Evolutionary conservation across 2,888 invertebrate species (phyloP), one percentile per base, ranked within the genome.

Genomic region (Folsomia candida): DNA sequence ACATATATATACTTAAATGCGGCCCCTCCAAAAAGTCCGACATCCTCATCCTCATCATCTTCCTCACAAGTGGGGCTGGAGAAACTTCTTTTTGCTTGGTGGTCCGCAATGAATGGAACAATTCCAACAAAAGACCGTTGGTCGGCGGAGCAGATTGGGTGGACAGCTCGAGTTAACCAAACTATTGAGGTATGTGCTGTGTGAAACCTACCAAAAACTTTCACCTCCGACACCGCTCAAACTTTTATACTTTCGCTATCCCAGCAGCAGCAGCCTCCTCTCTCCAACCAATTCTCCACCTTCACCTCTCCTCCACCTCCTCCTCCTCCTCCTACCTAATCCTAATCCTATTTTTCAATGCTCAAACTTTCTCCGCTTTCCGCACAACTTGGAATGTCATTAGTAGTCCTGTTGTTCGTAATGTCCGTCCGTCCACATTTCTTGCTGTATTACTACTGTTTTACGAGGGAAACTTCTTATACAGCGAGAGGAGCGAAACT

Each of bases 321-420:
- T n/a, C n/a, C n/a, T n/a, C n/a, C n/a, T n/a, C n/a, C n/a, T n/a
- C n/a, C n/a, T n/a, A n/a, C n/a, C n/a, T n/a, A 9, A 47, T 18
- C 6, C 54, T 54, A 54, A 54, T 54, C 54, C 54, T 6, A 54
- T 54, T 54, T 54, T 54, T 54, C 54, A 54, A 54, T 54, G 54
- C 22, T 20, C 54, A 6, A 54, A 18, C 20, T 54, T 54, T 22
- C 20, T 54, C 54, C 20, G 22, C 4, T 54, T 6, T 6, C 54
- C 54, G 18, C 54, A 54, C 54, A 54, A 54, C 54, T 54, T 54
- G 22, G 37, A 37, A 37, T 37, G 37, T 37, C 37, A 37, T 37
- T 37, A 37, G 37, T 37, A 37, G 4, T 37, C n/a, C n/a, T n/a
- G n/a, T n/a, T n/a, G n/a, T n/a, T n/a, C n/a, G n/a, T n/a, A n/a